Evolutionary conservation across 2,797 vertebrate genomes (phyloP).

Genomic region (Tragopan temminckii): DNA sequence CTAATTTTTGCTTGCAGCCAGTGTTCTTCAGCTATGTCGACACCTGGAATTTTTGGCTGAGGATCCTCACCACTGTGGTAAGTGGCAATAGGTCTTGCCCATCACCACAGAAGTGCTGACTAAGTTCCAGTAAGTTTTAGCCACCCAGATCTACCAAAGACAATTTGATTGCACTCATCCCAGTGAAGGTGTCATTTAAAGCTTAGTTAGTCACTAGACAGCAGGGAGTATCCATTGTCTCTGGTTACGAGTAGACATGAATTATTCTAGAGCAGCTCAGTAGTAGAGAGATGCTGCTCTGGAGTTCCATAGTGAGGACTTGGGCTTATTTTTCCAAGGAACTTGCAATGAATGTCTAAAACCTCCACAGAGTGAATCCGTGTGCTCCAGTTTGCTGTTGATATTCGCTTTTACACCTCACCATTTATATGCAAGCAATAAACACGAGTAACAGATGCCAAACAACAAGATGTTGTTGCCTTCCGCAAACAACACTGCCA

Average conservation of each 20-base stretch:
- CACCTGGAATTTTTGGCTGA: not conserved
- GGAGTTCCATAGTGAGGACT: not conserved
- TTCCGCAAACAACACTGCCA: constrained; percentile 3
- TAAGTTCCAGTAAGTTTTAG: not conserved
- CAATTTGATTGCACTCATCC: not conserved
- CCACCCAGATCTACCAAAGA: not conserved
- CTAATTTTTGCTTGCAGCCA: not conserved
- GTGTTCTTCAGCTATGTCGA: not conserved
- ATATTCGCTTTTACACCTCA: not conserved
- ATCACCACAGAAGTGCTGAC: not conserved
- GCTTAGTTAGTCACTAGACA: not conserved
- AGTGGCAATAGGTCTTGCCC: not conserved
- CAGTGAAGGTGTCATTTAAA: not conserved
- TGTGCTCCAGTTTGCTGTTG: accelerated
- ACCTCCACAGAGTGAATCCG: accelerated
- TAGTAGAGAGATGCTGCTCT: not conserved
- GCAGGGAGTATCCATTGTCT: not conserved
- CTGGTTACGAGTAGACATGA: not conserved
- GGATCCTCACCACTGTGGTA: not conserved
- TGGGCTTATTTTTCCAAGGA: not conserved
- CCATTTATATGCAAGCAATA: not conserved
- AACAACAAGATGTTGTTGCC: not conserved
- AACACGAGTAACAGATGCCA: not conserved
- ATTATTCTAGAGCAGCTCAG: not conserved
- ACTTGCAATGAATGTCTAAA: not conserved